Base-by-base conservation (phyloP, 2,888 invertebrate genomes). In the Tillus elongatus region DNA sequence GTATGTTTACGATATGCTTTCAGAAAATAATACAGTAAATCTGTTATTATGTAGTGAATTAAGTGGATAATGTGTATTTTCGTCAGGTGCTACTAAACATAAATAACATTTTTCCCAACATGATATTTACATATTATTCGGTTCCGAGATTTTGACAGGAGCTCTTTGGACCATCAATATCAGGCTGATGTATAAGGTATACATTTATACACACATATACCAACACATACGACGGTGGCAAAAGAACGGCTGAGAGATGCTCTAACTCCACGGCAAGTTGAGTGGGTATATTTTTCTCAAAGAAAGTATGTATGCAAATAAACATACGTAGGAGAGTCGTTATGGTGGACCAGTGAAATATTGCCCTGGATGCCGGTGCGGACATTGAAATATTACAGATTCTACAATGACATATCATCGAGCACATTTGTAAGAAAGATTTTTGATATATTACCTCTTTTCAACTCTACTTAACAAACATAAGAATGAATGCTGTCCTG, bases 371-470 rank as follows among this genome's bases (percentile, higher is more conserved):
- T 57, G 54, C 55, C 56, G 59, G 51, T 47, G 52, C 57, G 60
- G 65, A 65, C 65, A 61, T 61, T 63, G 61, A 63, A 61, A 61
- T 60, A 63, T 63, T 51, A 52, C 56, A 55, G 60, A 61, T 64
- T 64, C 64, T 58, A 63, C 58, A 59, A 61, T 63, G 63, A 64
- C 63, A 59, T 64, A 65, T 64, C 64, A 65, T 64, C 64, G 60
- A 54, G 50, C 55, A 55, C 60, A 59, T 63, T 62, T 60, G 61
- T 59, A 57, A 46, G 56, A 56, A 52, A 62, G 61, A 63, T 60
- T 63, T 61, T 63, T 64, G 63, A 64, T 62, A 57, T 54, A 63
- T 63, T 54, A 53, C 43, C 45, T 41, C 6, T 14, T 15, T 24
- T 6, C 28, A 2, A 30, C 9, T 34, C n/a, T n/a, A n/a, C n/a